Evolutionary conservation across 2,797 vertebrate species (phyloP), one percentile per base, ranked within the genome.

Genomic region (Adelosebastes latens): DNA sequence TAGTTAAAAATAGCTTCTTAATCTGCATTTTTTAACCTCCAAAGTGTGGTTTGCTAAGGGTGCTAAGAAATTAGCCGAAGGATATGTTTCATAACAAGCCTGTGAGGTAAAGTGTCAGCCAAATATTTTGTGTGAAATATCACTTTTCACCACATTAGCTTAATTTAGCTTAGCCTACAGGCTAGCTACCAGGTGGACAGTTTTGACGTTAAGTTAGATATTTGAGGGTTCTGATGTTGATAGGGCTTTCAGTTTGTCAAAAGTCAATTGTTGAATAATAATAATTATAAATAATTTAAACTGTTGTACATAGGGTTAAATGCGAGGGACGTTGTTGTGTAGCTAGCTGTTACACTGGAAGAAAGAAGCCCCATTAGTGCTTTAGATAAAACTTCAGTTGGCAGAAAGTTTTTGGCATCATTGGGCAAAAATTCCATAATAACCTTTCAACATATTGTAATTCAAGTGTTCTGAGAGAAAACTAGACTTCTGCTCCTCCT

Each of bases 71-170:
- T 79, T 82, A 59, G 80, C 87, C 83, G 12, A 84, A 80, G 83
- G 85, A 22, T 66, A 66, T 66, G 10, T 77, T 81, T 87, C 42
- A 68, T 80, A 75, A 86, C 75, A 75, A 25, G 74, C 52, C 70
- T 68, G 61, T 39, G 29, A 39, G 62, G 46, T 0, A 32, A 86
- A 56, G 31, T 81, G 84, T 81, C 75, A 69, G 77, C 64, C 25
- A 85, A 81, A 79, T 62, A 74, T 39, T 39, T 4, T 4, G 36
- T 39, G 73, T 82, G 49, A 85, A 81, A 86, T 36, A 31, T 42
- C 22, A n/a, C 61, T 66, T 84, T 75, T 82, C 36, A 82, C 34
- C 59, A 73, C 74, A 75, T 90, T 83, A 89, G 68, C 79, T 52
- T 72, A 25, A 60, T 85, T 86, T 83, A 82, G 79, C 79, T 78